A percentile compares a stretch with the other conserved stretches of the same genome.
These are phyloP conservation scores for Cantharis rufa DNA, from an alignment of 2,888 invertebrate species.

Conservation along the genomic window DNA sequence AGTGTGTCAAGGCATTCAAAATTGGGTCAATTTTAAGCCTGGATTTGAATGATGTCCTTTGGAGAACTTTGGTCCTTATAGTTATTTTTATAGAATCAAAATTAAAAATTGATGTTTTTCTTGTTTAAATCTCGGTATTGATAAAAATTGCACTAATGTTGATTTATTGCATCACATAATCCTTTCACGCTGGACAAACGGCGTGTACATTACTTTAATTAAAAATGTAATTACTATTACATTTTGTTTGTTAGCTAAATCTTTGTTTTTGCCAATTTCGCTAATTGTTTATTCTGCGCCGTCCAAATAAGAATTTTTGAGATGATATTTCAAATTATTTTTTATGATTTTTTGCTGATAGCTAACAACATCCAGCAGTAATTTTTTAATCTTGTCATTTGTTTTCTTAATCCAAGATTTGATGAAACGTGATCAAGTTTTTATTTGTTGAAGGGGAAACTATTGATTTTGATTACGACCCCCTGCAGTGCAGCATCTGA, in stretches of 20 bases:
- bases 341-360: neutral
- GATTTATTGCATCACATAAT: neutral
- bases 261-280: neutral
- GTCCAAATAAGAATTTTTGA: neutral
- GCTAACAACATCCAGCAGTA: neutral
- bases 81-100: neutral
- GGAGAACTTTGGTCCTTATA: neutral
- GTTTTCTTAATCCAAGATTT: neutral
- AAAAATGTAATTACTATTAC: neutral
- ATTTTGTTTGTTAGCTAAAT: neutral
- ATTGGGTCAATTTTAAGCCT: slow-evolving; percentile 32
- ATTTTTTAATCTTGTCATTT: neutral
- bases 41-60: neutral
- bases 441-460: neutral
- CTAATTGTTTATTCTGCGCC: neutral
- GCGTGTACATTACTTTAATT: neutral
- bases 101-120: neutral
- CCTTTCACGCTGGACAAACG: neutral
- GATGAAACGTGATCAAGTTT: neutral
- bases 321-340: neutral
- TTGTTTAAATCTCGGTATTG: neutral
- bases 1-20: slow-evolving; percentile 34
- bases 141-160: neutral
- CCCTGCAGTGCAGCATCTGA: neutral
- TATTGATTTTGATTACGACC: neutral